These are phyloP conservation scores for Euphydryas editha DNA, from an alignment of 2,888 invertebrate species.

Conservation along the genomic window DNA sequence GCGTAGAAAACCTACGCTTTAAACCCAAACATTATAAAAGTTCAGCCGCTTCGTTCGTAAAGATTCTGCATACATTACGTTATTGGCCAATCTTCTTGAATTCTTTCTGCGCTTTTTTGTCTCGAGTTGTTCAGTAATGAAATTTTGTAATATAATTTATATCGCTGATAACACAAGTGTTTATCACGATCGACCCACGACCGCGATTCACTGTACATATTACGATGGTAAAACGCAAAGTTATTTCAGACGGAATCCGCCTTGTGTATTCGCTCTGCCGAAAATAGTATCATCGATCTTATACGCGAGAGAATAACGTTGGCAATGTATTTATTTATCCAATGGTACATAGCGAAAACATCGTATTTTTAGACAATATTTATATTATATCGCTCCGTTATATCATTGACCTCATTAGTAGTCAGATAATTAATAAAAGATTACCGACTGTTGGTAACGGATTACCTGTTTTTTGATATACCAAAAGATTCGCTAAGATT, in stretches of 20 bases:
- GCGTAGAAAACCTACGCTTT: slow-evolving; percentile 23
- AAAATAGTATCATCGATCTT: slow-evolving; percentile 80
- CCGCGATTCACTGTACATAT: slow-evolving; percentile 68
- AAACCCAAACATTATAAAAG: slow-evolving; percentile 6
- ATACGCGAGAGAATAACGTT: slow-evolving; percentile 64
- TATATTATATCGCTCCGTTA: slow-evolving; percentile 10
- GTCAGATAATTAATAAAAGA: not conserved
- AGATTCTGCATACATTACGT: not conserved
- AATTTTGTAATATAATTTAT: slow-evolving; percentile 30
- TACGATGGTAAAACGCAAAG: slow-evolving; percentile 68
- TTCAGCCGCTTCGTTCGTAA: not conserved
- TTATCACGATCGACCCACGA: slow-evolving; percentile 70
- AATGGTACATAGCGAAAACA: slow-evolving; percentile 49
- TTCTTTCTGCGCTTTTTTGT: slow-evolving; percentile 10
- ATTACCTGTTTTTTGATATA: not conserved
- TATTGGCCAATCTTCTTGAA: slow-evolving; percentile 4
- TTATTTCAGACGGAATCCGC: slow-evolving; percentile 79
- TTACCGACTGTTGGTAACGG: not conserved
- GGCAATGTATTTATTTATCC: slow-evolving; percentile 68
- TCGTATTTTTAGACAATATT: slow-evolving; percentile 24
- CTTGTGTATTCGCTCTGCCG: slow-evolving; percentile 74
- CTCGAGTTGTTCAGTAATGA: slow-evolving; percentile 6
- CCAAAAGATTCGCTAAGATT: not conserved
- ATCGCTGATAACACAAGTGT: slow-evolving; percentile 59
- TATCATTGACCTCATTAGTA: slow-evolving; percentile 20